Conservation (phyloP, 2,888 invertebrate species). For the Hypomecis atomaria region DNA sequence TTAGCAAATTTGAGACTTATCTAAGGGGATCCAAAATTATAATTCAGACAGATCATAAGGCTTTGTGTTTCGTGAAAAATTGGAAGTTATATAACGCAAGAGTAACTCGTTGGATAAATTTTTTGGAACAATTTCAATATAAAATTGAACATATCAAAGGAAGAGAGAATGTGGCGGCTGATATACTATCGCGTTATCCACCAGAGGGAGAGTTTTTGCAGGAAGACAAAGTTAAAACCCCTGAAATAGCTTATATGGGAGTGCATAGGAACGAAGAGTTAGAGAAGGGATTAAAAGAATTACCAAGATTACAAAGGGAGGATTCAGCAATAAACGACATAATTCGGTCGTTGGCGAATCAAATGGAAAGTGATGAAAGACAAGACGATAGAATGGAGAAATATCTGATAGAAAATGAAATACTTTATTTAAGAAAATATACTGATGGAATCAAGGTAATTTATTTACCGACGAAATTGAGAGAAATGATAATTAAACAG, state of each 20-base stretch:
- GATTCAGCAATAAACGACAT: not conserved
- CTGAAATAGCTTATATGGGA: slow-evolving; percentile 1
- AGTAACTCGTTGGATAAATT: slow-evolving; percentile 41
- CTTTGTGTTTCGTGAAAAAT: slow-evolving; percentile 38
- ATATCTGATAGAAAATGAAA: not conserved
- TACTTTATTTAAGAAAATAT: not conserved
- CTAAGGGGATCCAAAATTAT: slow-evolving; percentile 39
- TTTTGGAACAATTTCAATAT: slow-evolving; percentile 43
- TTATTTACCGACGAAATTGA: not conserved
- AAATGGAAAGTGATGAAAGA: not conserved
- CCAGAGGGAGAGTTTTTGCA: not conserved
- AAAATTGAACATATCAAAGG: slow-evolving; percentile 34
- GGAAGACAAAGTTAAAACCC: not conserved
- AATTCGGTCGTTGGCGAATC: too few relatives aligned
- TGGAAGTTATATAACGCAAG: slow-evolving; percentile 43
- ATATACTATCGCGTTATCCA: not conserved
- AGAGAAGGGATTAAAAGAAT: not conserved
- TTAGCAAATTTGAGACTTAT: slow-evolving; percentile 46
- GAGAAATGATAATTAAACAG: slow-evolving; percentile 11
- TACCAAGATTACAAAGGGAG: not conserved
- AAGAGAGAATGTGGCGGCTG: not conserved
- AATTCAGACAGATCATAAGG: slow-evolving; percentile 44
- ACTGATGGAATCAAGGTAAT: not conserved
- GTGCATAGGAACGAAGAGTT: not conserved
- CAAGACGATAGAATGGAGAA: not conserved